These are phyloP conservation scores for Lepus americanus DNA, from an alignment of 2,113 vertebrate genomes.

Conservation along the genomic window DNA sequence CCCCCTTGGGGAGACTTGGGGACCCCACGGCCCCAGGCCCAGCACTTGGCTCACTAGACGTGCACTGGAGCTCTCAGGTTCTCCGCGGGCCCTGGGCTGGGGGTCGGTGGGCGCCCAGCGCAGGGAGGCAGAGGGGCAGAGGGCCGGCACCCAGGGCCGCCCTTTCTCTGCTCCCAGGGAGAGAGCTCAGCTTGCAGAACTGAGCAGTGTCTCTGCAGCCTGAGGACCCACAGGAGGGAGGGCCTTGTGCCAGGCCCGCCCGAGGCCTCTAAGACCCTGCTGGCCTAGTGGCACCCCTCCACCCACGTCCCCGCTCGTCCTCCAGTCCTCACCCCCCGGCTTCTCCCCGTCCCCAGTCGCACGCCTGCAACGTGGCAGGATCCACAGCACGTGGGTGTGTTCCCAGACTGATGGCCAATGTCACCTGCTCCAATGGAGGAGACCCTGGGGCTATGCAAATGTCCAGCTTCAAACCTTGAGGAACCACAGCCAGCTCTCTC, in stretches of 20 bases:
- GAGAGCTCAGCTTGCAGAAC: not conserved
- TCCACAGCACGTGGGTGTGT: not conserved
- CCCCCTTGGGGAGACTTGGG: not conserved
- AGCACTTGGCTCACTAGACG: conserved; percentile 19
- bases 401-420: not conserved
- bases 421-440: not conserved
- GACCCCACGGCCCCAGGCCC: not conserved
- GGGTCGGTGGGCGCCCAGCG: not conserved
- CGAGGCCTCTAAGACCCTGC: not conserved
- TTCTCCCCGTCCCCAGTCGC: not conserved
- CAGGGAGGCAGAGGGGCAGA: not conserved
- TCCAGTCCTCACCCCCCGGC: not conserved
- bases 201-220: not conserved
- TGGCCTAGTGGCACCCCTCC: rapidly evolving
- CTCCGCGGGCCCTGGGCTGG: not conserved
- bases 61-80: not conserved
- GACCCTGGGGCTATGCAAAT: not conserved
- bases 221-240: not conserved
- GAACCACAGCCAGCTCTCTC: not conserved
- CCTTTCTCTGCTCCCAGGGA: not conserved
- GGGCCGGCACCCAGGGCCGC: not conserved
- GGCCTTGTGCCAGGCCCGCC: not conserved
- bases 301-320: not conserved
- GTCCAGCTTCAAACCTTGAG: not conserved
- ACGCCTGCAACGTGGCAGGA: not conserved